These are phyloP conservation scores for Clepsis dumicolana DNA, from an alignment of 2,888 invertebrate genomes.

Conservation along the genomic window DNA sequence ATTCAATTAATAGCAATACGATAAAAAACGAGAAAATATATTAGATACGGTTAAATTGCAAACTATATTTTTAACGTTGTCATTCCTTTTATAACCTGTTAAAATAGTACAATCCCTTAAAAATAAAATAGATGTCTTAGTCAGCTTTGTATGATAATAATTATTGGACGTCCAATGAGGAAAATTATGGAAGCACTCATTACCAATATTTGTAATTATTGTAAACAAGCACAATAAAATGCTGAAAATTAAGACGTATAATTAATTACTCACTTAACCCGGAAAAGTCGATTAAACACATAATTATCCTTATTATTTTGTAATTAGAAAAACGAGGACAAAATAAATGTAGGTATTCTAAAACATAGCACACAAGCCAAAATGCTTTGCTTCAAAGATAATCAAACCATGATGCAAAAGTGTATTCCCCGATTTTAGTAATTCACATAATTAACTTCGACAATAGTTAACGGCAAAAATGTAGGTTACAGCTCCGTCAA, in stretches of 20 bases:
- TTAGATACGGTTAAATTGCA: neutral
- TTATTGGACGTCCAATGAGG: neutral
- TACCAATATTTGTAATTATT: neutral
- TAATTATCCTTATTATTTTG: neutral
- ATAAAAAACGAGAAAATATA: neutral
- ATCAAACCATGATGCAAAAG: slow-evolving; percentile 6
- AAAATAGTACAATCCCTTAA: neutral
- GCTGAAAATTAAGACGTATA: neutral
- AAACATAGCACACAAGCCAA: neutral
- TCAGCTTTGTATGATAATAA: neutral
- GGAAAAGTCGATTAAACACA: neutral
- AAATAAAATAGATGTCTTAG: neutral
- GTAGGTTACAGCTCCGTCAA: neutral
- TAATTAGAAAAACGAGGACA: neutral
- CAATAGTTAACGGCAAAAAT: neutral
- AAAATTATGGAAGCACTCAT: neutral
- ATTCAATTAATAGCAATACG: neutral
- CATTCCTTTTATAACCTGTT: neutral
- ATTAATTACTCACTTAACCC: neutral
- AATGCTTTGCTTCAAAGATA: neutral
- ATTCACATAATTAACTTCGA: slow-evolving; percentile 1
- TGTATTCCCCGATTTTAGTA: neutral
- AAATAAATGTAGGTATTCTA: neutral
- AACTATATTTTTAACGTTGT: neutral
- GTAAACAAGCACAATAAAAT: neutral